These are phyloP conservation scores for Corbicula japonica DNA, from an alignment of 2,888 invertebrate genomes.

Conservation along the genomic window DNA sequence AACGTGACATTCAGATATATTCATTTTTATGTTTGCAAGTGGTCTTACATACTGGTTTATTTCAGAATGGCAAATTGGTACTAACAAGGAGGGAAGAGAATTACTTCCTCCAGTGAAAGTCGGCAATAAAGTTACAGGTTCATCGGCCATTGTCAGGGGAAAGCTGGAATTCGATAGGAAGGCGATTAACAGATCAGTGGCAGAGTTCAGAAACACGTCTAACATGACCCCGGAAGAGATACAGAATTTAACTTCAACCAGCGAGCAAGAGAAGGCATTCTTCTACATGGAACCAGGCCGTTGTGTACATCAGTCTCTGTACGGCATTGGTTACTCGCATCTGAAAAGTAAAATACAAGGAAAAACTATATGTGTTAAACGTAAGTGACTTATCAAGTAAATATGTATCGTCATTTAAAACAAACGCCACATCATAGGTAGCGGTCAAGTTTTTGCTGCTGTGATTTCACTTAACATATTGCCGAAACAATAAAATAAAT, in stretches of 20 bases:
- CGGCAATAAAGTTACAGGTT: conserved; percentile 51
- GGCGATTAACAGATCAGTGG: conserved; percentile 55
- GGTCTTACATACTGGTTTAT: too few species aligned
- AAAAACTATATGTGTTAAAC: conserved; percentile 65
- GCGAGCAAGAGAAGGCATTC: conserved; percentile 34
- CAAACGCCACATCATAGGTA: too few species aligned
- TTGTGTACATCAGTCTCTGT: conserved; percentile 66
- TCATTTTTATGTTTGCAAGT: too few species aligned
- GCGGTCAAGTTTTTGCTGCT: too few species aligned
- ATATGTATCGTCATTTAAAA: too few species aligned
- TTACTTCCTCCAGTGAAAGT: conserved; percentile 69
- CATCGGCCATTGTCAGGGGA: conserved; percentile 66
- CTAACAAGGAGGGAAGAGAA: conserved; percentile 45
- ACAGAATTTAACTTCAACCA: neutral
- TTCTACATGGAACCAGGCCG: conserved; percentile 73
- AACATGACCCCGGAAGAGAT: conserved; percentile 56
- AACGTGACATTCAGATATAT: too few species aligned
- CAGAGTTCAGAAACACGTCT: conserved; percentile 51
- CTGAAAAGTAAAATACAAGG: conserved; percentile 54
- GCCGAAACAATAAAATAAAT: too few species aligned
- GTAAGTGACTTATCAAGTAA: conserved; percentile 57
- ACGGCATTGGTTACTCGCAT: conserved; percentile 69
- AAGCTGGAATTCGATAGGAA: conserved; percentile 58
- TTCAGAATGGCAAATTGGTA: conserved; percentile 73
- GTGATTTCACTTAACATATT: too few species aligned